Evolutionary conservation across 2,888 invertebrate species (phyloP).

Genomic region (Achlya flavicornis): DNA sequence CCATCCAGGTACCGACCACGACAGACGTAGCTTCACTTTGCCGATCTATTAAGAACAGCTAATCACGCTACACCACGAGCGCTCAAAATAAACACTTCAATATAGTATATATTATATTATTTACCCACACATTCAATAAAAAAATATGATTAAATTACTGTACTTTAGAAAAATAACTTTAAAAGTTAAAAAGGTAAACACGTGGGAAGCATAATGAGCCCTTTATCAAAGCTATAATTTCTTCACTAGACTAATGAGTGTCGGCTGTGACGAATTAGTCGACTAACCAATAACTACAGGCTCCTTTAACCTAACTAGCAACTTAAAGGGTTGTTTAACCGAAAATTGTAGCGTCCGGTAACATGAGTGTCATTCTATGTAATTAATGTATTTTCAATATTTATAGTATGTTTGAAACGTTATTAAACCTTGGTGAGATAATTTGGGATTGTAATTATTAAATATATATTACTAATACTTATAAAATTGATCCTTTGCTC

Average conservation of each 20-base stretch:
- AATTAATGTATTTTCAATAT: background rate
- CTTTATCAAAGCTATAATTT: background rate
- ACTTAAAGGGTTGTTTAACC: background rate
- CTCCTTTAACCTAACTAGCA: background rate
- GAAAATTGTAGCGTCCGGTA: background rate
- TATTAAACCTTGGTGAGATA: background rate
- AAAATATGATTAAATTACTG: too few relatives aligned
- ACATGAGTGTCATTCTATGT: background rate
- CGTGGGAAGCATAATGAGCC: background rate
- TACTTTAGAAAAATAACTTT: background rate
- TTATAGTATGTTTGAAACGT: background rate
- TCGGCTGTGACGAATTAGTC: background rate
- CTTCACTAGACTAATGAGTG: background rate
- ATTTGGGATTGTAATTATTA: background rate
- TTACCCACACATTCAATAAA: too few relatives aligned
- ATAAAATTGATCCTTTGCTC: too few relatives aligned
- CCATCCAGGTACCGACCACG: too few relatives aligned
- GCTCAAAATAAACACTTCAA: too few relatives aligned
- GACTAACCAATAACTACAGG: background rate
- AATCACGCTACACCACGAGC: too few relatives aligned
- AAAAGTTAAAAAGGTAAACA: background rate
- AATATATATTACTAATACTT: too few relatives aligned
- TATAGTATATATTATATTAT: too few relatives aligned
- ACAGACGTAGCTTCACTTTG: too few relatives aligned
- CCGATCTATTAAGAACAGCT: too few relatives aligned